A percentile compares a stretch with the other conserved stretches of the same genome.
phyloP scores from a whole-genome alignment of 2,888 invertebrate species.

The Patella pellucida region DNA sequence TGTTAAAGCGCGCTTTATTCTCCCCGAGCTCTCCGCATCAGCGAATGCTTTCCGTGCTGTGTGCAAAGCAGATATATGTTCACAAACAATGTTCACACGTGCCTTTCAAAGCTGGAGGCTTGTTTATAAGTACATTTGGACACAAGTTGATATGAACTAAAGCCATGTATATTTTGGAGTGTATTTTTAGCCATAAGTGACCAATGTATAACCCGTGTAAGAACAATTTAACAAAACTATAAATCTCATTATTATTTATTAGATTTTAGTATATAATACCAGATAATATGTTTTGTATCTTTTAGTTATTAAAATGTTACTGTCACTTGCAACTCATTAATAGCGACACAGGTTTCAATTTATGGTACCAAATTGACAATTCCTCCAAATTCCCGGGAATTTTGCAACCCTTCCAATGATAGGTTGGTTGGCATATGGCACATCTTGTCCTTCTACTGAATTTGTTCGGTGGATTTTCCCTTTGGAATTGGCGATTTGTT shows the following conservation, averaged over 20 bases:
- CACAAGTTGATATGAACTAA: slow-evolving; percentile 26
- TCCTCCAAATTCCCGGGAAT: too few relatives aligned
- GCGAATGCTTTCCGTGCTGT: slow-evolving; percentile 13
- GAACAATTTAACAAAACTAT: too few relatives aligned
- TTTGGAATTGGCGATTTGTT: neutral
- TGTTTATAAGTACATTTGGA: slow-evolving; percentile 25
- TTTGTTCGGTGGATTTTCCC: neutral
- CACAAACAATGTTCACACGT: slow-evolving; percentile 6
- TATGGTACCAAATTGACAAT: too few relatives aligned
- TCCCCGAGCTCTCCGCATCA: slow-evolving; percentile 17
- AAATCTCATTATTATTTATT: too few relatives aligned
- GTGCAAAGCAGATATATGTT: slow-evolving; percentile 13
- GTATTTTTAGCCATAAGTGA: slow-evolving; percentile 20
- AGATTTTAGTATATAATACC: too few relatives aligned
- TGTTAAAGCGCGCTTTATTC: slow-evolving; percentile 16
- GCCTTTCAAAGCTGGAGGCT: slow-evolving; percentile 21
- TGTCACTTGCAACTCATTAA: too few relatives aligned
- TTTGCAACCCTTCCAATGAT: too few relatives aligned
- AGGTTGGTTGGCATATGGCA: slow-evolving; percentile 13
- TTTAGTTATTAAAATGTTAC: too few relatives aligned
- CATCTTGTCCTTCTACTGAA: slow-evolving; percentile 12
- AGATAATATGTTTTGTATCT: too few relatives aligned
- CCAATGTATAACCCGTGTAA: too few relatives aligned
- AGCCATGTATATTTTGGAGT: slow-evolving; percentile 14
- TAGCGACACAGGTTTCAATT: too few relatives aligned